Percentiles rank a stretch among this genome's conserved stretches.
Evolutionary conservation across 2,888 invertebrate genomes (phyloP).

Genomic region (Drosophila pullipes): DNA sequence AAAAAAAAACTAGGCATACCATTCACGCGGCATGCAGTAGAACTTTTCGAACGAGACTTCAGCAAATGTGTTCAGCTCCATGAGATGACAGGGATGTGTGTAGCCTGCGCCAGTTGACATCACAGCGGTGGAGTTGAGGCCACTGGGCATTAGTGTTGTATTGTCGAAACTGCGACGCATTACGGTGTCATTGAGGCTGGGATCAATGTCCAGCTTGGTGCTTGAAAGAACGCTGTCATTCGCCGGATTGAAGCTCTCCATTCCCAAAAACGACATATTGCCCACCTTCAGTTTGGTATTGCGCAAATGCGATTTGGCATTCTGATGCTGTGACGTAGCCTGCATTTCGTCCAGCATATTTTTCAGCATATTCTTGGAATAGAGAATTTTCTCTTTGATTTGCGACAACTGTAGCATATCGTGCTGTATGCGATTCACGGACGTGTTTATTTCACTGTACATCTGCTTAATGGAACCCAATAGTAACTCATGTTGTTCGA

Average conservation of each 20-base stretch:
- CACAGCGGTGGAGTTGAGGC: constrained; percentile 18
- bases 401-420: constrained; percentile 82
- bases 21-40: constrained; percentile 72
- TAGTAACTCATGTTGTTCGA: constrained; percentile 82
- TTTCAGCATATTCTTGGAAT: constrained; percentile 80
- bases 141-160: constrained; percentile 52
- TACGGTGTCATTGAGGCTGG: constrained; percentile 59
- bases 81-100: constrained; percentile 73
- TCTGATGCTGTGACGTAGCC: constrained; percentile 47
- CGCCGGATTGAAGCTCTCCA: constrained; percentile 71
- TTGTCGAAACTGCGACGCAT: constrained; percentile 59
- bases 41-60: constrained; percentile 81
- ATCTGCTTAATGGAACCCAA: constrained; percentile 81
- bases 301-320: constrained; percentile 73
- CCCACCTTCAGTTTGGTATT: constrained; percentile 74
- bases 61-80: constrained; percentile 80
- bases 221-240: constrained; percentile 83
- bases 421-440: constrained; percentile 82
- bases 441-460: constrained; percentile 78
- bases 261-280: constrained; percentile 63
- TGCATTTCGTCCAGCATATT: constrained; percentile 80
- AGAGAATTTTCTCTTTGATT: constrained; percentile 84
- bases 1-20: constrained; percentile 66
- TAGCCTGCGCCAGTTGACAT: constrained; percentile 20
- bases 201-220: constrained; percentile 83